Conservation (phyloP, 2,888 invertebrate genomes). For the Lithophane leautieri region DNA sequence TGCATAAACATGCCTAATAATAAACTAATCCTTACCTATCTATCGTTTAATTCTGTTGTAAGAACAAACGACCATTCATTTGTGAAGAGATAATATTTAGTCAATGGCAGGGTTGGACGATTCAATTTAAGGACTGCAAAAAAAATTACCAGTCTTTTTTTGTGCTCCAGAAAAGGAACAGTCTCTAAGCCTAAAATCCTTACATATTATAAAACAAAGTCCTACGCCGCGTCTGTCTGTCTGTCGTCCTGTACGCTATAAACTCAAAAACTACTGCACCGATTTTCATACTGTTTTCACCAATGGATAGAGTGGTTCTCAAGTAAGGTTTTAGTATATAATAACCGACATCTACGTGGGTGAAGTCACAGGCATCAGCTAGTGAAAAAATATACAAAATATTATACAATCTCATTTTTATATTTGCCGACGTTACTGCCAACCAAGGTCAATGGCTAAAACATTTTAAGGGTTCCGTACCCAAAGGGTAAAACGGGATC, state of each 20-base stretch:
- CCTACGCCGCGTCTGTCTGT: too few relatives aligned
- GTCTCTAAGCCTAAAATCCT: background rate
- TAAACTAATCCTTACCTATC: constrained; percentile 22
- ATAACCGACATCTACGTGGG: too few relatives aligned
- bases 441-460: background rate
- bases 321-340: too few relatives aligned
- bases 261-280: too few relatives aligned
- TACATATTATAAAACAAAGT: too few relatives aligned
- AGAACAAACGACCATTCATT: constrained; percentile 22
- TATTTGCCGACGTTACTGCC: background rate
- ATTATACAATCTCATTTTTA: background rate
- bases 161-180: too few relatives aligned
- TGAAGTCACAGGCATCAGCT: too few relatives aligned
- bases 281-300: too few relatives aligned
- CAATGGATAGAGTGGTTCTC: too few relatives aligned
- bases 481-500: too few relatives aligned
- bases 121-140: background rate
- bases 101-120: constrained; percentile 14
- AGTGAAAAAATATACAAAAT: background rate
- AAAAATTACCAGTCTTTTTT: background rate
- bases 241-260: too few relatives aligned
- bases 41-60: constrained; percentile 23
- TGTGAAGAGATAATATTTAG: constrained; percentile 14
- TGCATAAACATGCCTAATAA: constrained; percentile 6
- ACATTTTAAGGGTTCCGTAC: too few relatives aligned